phyloP scores from a whole-genome alignment of 2,888 invertebrate species.

The Parnassius smintheus region DNA sequence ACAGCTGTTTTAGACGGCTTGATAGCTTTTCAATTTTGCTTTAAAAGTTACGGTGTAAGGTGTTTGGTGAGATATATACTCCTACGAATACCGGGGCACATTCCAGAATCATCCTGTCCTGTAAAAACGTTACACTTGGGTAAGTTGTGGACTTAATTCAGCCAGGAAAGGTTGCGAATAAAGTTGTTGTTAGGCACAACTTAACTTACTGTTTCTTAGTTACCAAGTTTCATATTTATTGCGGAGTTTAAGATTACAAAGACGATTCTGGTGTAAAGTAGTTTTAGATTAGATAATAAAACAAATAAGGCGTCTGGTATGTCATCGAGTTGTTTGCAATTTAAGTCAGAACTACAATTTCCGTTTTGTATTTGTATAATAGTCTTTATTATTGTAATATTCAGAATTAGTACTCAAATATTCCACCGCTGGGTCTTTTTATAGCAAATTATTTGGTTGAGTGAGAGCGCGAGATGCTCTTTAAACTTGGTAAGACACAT shows the following conservation, averaged over 20 bases:
- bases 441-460: no score
- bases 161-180: constrained; percentile 14
- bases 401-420: no score
- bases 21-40: constrained; percentile 9
- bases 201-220: constrained; percentile 46
- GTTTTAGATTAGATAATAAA: constrained; percentile 14
- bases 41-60: constrained; percentile 11
- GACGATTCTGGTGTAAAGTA: constrained; percentile 11
- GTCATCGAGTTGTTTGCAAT: no score
- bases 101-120: constrained; percentile 24
- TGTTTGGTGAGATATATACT: constrained; percentile 17
- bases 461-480: no score
- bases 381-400: no score
- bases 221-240: constrained; percentile 41
- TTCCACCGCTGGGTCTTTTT: no score
- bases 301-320: constrained; percentile 1
- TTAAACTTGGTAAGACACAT: no score
- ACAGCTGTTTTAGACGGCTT: constrained; percentile 1
- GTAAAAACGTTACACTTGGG: constrained; percentile 19
- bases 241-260: constrained; percentile 3
- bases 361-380: no score
- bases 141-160: constrained; percentile 44
- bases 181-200: constrained; percentile 44
- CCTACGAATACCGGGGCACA: neutral
- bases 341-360: no score